Evolutionary conservation across 2,888 invertebrate species (phyloP), one percentile per base, ranked within the genome.

Genomic region (Willowsia nigromaculata): DNA sequence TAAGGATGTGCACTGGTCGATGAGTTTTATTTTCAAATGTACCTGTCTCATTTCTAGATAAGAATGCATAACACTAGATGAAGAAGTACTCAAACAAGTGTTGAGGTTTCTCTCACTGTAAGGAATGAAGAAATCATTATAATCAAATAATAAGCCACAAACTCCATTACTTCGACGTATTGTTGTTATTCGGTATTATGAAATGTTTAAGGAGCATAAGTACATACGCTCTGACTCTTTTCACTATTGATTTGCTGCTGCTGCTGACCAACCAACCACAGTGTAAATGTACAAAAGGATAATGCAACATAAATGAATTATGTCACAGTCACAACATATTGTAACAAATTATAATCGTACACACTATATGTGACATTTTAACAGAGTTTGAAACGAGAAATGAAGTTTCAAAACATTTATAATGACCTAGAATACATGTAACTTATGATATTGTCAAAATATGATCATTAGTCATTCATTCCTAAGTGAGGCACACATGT

Each of bases 81-180:
- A 53, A 53, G 13, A 53, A 11, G n/a, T n/a, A n/a, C n/a, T n/a
- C 40, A 40, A 53, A 25, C 22, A 18, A 1, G 25, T 7, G 30
- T 65, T 65, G 37, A 65, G 5, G 11, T 33, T 33, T 18, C n/a
- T 33, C 30, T 62, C 1, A 62, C 62, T 56, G 56, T 11, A 11
- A 59, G 27, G 27, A 33, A 65, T 65, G 65, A 65, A 65, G 65
- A 30, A 65, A 65, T 65, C n/a, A 4, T 33, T 65, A 59, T 65
- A 33, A 65, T 30, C 65, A 65, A 65, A 65, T 65, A 33, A 65
- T 30, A 65, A 65, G 6, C 65, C 65, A 65, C 65, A 65, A 65
- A 30, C 27, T 65, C 33, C 7, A 33, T 33, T 33, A 33, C 33
- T 33, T 65, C 30, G 30, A 33, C 22, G 4, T 18, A 15, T 65